Percentiles rank a stretch among this genome's conserved stretches.
phyloP scores from a whole-genome alignment of 1,140 invertebrate genomes.

The Ips nitidus region DNA sequence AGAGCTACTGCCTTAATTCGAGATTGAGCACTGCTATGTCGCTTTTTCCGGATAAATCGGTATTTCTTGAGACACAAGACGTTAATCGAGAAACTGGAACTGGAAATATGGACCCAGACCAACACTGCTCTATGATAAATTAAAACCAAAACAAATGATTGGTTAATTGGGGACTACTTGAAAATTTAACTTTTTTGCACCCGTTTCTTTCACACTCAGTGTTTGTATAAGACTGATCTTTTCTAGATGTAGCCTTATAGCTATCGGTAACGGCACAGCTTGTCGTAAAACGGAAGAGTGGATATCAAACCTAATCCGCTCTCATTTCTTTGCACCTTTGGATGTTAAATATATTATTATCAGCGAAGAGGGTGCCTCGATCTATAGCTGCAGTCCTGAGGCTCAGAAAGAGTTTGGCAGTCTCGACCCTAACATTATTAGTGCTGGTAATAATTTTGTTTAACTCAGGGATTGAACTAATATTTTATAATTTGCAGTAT shows the following conservation, averaged over 20 bases:
- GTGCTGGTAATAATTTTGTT: slow-evolving; percentile 62
- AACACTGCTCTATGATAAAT: no score
- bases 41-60: no score
- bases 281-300: slow-evolving; percentile 83
- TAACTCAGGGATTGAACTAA: background rate
- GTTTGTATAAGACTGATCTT: background rate
- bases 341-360: slow-evolving; percentile 79
- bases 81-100: no score
- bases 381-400: slow-evolving; percentile 84
- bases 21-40: no score
- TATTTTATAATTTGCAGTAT: slow-evolving; percentile 57
- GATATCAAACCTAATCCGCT: slow-evolving; percentile 66
- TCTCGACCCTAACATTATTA: slow-evolving; percentile 78
- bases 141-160: no score
- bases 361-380: slow-evolving; percentile 84
- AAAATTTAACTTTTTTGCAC: no score
- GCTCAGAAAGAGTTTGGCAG: slow-evolving; percentile 82
- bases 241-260: slow-evolving; percentile 69
- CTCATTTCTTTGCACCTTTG: slow-evolving; percentile 57
- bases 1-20: no score
- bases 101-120: no score
- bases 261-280: slow-evolving; percentile 85
- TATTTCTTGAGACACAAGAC: no score
- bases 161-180: no score
- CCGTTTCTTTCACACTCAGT: no score